These are phyloP conservation scores for Trilocha varians DNA, from an alignment of 2,888 invertebrate species.

Conservation along the genomic window DNA sequence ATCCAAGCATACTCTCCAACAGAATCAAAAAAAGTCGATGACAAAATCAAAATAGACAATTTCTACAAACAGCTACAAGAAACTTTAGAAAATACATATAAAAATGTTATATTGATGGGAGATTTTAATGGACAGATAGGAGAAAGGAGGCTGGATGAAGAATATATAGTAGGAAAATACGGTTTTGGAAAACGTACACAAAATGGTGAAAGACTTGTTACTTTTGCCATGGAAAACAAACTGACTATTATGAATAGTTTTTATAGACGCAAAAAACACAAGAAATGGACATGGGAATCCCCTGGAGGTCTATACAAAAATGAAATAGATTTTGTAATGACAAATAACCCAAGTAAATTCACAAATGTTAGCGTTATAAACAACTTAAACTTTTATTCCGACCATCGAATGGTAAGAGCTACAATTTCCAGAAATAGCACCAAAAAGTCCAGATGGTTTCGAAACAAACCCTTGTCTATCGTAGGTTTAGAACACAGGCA, in stretches of 20 bases:
- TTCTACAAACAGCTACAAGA: slow-evolving; percentile 11
- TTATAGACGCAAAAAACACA: slow-evolving; percentile 11
- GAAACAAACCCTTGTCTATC: slow-evolving; percentile 5
- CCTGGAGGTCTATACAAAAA: slow-evolving; percentile 14
- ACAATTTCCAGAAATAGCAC: slow-evolving; percentile 4
- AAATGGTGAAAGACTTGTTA: slow-evolving; percentile 11
- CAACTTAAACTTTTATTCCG: slow-evolving; percentile 4
- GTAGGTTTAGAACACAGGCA: slow-evolving; percentile 5
- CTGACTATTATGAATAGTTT: slow-evolving; percentile 13
- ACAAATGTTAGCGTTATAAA: slow-evolving; percentile 8
- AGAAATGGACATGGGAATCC: slow-evolving; percentile 17
- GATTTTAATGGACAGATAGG: slow-evolving; percentile 16
- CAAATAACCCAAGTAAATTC: slow-evolving; percentile 11
- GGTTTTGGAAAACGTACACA: slow-evolving; percentile 13
- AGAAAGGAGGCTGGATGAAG: slow-evolving; percentile 8
- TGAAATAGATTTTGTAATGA: slow-evolving; percentile 15
- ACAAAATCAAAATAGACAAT: slow-evolving; percentile 12
- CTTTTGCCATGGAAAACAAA: slow-evolving; percentile 14
- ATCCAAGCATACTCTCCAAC: slow-evolving; percentile 18
- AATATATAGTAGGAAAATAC: slow-evolving; percentile 10
- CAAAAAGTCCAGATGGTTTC: slow-evolving; percentile 7
- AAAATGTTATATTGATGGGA: slow-evolving; percentile 15
- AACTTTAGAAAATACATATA: slow-evolving; percentile 8
- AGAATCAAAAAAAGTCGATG: slow-evolving; percentile 14
- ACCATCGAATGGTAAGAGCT: slow-evolving; percentile 16